Conservation (phyloP, 2,797 vertebrate genomes). For the Sebastes itinus region DNA sequence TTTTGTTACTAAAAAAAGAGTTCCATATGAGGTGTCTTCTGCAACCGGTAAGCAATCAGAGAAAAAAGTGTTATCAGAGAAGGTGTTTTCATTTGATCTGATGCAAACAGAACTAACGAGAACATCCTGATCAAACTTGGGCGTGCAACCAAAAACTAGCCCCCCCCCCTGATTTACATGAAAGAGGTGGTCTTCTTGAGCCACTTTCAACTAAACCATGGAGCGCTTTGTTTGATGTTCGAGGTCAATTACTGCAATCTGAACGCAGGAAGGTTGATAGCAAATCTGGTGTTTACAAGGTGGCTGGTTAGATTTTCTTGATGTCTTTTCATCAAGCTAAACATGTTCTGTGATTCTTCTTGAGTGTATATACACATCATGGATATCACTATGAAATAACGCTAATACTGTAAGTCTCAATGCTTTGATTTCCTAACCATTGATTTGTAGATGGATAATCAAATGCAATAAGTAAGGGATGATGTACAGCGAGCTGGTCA, state of each 20-base stretch:
- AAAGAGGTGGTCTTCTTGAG: constrained; percentile 13
- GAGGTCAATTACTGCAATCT: constrained; percentile 14
- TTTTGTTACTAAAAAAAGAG: neutral
- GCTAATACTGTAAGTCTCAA: neutral
- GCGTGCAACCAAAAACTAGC: constrained; percentile 5
- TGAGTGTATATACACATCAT: neutral
- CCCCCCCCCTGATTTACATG: neutral
- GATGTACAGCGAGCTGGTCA: neutral
- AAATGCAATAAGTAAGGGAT: neutral
- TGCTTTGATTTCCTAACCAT: neutral
- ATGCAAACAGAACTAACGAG: neutral
- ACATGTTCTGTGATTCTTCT: neutral
- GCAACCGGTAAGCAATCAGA: neutral
- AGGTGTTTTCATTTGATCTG: constrained; percentile 12
- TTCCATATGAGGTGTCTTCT: neutral
- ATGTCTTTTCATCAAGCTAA: neutral
- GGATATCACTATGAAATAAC: neutral
- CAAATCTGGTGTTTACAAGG: neutral
- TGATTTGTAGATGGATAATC: neutral
- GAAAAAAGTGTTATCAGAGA: neutral
- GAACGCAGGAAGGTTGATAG: neutral
- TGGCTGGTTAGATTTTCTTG: neutral
- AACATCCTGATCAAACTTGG: constrained; percentile 17
- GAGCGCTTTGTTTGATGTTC: constrained; percentile 37
- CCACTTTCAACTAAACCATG: constrained; percentile 3